Conservation (phyloP, 2,888 invertebrate species). For the Chalcis sispes region DNA sequence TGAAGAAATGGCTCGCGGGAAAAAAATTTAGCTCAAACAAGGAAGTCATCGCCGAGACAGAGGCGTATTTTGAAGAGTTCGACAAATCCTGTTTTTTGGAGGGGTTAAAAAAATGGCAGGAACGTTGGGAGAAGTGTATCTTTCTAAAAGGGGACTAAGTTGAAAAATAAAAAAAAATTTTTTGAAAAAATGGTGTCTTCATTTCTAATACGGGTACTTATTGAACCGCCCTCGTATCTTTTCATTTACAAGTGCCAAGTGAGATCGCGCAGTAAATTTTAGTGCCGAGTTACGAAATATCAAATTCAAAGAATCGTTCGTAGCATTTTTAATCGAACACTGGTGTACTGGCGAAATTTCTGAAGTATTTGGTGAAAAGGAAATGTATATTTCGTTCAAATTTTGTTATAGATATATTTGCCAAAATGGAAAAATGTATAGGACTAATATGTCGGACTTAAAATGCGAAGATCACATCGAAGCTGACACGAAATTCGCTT, state of each 20-base stretch:
- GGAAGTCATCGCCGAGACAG: no score
- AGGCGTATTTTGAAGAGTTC: no score
- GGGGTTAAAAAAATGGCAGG: no score
- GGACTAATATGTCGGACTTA: not conserved
- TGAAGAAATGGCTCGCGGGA: no score
- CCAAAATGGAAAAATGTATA: not conserved
- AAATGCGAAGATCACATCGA: not conserved
- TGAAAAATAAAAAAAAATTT: no score
- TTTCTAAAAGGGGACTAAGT: no score
- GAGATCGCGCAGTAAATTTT: not conserved
- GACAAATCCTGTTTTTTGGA: no score
- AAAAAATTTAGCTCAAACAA: no score
- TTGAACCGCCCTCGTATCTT: not conserved
- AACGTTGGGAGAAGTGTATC: no score
- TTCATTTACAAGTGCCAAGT: not conserved
- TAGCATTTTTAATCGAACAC: not conserved
- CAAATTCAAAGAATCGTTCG: conserved; percentile 1
- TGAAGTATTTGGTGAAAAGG: not conserved
- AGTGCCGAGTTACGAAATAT: not conserved
- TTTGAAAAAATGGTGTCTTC: no score
- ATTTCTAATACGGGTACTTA: no score
- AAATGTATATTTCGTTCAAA: conserved; percentile 3
- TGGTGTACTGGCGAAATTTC: not conserved
- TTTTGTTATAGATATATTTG: conserved; percentile 1
- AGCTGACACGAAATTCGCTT: not conserved